phyloP scores from a whole-genome alignment of 2,888 invertebrate genomes.

The Latrodectus hesperus region DNA sequence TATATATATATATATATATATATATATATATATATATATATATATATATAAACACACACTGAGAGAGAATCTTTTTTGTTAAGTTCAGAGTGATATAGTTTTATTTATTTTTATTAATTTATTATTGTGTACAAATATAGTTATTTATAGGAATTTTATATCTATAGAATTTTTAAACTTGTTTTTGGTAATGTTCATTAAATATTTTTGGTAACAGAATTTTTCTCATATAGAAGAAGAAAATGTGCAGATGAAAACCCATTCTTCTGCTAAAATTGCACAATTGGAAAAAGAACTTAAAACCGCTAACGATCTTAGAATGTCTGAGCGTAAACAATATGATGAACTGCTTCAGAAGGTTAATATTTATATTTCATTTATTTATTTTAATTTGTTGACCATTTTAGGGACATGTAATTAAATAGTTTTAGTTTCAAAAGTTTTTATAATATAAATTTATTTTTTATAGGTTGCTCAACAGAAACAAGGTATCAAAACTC shows the following conservation, averaged over 20 bases:
- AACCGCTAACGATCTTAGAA: constrained; percentile 70
- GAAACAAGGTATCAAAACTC: constrained; percentile 70
- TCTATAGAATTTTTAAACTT: no score
- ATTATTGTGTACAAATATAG: no score
- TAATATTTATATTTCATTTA: not conserved
- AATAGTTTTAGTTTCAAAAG: not conserved
- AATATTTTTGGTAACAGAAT: no score
- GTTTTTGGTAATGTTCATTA: no score
- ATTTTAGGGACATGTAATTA: not conserved
- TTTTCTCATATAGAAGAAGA: constrained; percentile 75
- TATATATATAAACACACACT: no score
- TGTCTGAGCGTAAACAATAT: constrained; percentile 71
- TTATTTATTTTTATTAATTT: no score
- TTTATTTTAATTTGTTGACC: not conserved
- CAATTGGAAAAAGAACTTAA: constrained; percentile 82
- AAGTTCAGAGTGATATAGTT: no score
- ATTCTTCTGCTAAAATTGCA: constrained; percentile 82
- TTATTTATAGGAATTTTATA: no score
- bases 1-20: no score
- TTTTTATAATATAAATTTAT: not conserved
- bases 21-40: no score
- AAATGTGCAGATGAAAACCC: constrained; percentile 78
- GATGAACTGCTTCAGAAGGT: constrained; percentile 71
- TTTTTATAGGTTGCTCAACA: constrained; percentile 57
- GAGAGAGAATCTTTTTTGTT: no score